Base-by-base conservation (phyloP, 2,888 invertebrate genomes). In the Aphidius colemani region DNA sequence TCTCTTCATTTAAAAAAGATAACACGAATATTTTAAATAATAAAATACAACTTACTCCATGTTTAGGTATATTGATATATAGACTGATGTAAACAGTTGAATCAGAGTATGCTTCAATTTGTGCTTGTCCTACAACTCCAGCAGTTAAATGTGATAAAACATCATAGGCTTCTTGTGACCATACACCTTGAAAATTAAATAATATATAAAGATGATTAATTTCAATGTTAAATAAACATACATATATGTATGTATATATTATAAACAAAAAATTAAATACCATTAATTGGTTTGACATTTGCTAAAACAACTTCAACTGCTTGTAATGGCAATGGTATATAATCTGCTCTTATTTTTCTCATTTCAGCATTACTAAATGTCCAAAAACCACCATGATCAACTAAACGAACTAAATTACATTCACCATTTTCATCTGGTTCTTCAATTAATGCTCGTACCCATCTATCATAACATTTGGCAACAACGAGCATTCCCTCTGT, bases 371-470 rank as follows among this genome's bases (percentile, higher is more conserved):
- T 90, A 73, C 89, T 88, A 62, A 96, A 87, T 65, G 88, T 88
- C 76, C 90, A 88, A 83, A 93, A 98, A 59, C 98, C 98, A 57
- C 99, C 99, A 76, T 95, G 95, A 85, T 99, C 99, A 59, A 98
- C 90, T 81, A 95, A 91, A 83, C 92, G 92, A 63, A 97, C 90
- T 70, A 94, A 87, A 72, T 93, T 92, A 50, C 88, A 88, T 74
- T 90, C 88, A 53, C 86, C 88, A 59, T 89, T 89, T 67, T 88
- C 88, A 68, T 91, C 90, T 46, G 88, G 77, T 56, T 70, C 67
- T 46, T 76, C 78, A 4, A 82, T 67, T 10, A 63, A 70, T 40
- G 77, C 80, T 63, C 82, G 75, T 11, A 77, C 78, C 98, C 98
- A 98, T 73, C 91, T 90, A 71, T 88, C 89, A 74, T 90, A 88